Evolutionary conservation across 2,113 vertebrate species (phyloP), one percentile per base, ranked within the genome.

Genomic region (Bettongia penicillata): DNA sequence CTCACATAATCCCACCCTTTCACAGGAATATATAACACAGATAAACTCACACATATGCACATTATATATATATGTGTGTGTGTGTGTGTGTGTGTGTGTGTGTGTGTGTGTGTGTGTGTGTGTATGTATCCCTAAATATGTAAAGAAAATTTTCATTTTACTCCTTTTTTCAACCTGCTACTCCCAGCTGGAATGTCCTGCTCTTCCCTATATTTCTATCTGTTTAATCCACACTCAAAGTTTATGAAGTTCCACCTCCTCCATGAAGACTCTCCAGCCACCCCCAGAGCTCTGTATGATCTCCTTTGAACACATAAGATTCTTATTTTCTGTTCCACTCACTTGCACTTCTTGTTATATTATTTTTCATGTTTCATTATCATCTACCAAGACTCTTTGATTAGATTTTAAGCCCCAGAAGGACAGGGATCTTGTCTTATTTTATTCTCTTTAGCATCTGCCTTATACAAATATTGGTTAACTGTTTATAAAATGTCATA

Each of bases 381-480:
- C n/a, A 43, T 43, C 37, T 23, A 84, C 68, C 68, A 84, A 84
- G 68, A 43, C 68, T 84, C n/a, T 84, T 22, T 84, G 68, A 84
- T 84, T 43, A 84, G 68, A 84, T 43, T 84, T 84, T 84, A 43
- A 84, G 68, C 26, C 68, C 37, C 68, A 84, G 6, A n/a, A 43
- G 37, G 19, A 2, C 16, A 84, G n/a, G 68, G 68, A 84, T 68
- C 94, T 91, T 93, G 95, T 97, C 94, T 95, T 98, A 97, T 95
- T 97, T 96, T 97, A 96, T 97, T 95, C 94, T 47, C 90, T 91
- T 57, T 93, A 94, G 49, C 53, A 52, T n/a, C 91, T 92, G 53
- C 14, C n/a, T 95, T 28, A 90, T 61, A 94, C 91, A 96, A 94
- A 43, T 84, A 84, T 43, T 84, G 68, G 37, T 43, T 43, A 22